Percentiles rank a stretch among this genome's conserved stretches.
Conservation (phyloP, 2,797 vertebrate genomes). For the Vireo griseus region DNA sequence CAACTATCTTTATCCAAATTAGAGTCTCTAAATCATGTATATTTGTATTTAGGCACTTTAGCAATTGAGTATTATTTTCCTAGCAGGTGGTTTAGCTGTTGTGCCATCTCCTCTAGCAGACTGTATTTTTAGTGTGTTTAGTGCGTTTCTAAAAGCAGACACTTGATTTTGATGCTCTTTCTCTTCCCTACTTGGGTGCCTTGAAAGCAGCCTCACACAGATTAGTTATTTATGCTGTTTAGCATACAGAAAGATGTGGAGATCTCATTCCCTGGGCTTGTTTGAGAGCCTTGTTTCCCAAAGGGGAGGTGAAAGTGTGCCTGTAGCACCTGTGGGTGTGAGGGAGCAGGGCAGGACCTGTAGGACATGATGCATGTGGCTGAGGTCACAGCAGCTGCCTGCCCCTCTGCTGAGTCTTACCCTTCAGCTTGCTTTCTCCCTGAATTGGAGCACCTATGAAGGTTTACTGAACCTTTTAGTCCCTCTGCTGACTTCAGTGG, state of each 20-base stretch:
- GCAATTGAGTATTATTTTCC: slow-evolving; percentile 11
- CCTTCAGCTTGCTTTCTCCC: not conserved
- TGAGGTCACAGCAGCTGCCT: not conserved
- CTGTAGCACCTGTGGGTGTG: not conserved
- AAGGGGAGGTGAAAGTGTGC: not conserved
- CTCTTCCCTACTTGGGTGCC: not conserved
- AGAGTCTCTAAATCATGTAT: not conserved
- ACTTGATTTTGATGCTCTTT: slow-evolving; percentile 18
- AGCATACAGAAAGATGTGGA: not conserved
- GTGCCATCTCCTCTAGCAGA: slow-evolving; percentile 3
- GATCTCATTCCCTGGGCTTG: not conserved
- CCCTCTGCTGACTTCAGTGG: not conserved
- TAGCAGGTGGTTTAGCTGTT: slow-evolving; percentile 39
- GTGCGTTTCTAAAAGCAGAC: slow-evolving; percentile 27
- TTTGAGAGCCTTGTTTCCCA: not conserved
- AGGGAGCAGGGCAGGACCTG: not conserved
- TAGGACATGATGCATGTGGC: accelerated
- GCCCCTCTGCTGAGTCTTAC: not conserved
- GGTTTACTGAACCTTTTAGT: not conserved
- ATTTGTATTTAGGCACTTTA: slow-evolving; percentile 16
- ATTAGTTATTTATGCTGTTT: not conserved
- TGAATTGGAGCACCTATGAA: accelerated
- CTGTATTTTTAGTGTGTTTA: slow-evolving; percentile 36
- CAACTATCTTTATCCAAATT: not conserved
- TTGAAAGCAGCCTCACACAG: not conserved